Percentiles rank a stretch among this genome's conserved stretches.
phyloP scores from a whole-genome alignment of 2,888 invertebrate genomes.

The Cremastinae sp. region DNA sequence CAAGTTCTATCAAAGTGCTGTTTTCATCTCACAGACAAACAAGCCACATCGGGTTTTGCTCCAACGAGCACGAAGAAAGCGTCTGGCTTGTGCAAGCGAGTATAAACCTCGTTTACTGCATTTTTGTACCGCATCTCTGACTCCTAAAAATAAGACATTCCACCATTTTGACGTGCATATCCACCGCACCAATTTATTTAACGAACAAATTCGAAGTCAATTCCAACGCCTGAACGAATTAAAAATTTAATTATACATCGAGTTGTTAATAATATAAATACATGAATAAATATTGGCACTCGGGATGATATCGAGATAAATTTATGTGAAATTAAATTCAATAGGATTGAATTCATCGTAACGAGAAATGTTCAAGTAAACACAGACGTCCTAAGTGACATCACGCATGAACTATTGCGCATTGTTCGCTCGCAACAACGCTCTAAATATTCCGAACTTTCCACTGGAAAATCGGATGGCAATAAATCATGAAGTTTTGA shows the following conservation, averaged over 20 bases:
- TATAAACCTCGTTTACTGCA: conserved; percentile 39
- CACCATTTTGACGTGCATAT: conserved; percentile 7
- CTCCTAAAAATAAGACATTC: conserved; percentile 42
- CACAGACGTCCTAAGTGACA: conserved; percentile 4
- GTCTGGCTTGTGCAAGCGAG: conserved; percentile 33
- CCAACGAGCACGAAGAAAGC: conserved; percentile 23
- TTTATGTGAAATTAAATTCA: too few species aligned
- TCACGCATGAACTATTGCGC: conserved; percentile 45
- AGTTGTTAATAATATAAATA: conserved; percentile 26
- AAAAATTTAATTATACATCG: too few species aligned
- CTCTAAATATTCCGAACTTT: conserved; percentile 56
- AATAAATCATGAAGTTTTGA: conserved; percentile 53
- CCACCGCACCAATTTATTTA: not conserved
- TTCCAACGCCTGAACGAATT: conserved; percentile 42
- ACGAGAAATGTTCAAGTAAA: too few species aligned
- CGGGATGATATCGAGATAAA: too few species aligned
- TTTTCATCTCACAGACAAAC: conserved; percentile 42
- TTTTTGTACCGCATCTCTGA: conserved; percentile 30
- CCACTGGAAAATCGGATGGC: conserved; percentile 51
- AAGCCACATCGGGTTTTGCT: conserved; percentile 22
- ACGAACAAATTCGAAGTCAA: conserved; percentile 37
- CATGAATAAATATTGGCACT: too few species aligned
- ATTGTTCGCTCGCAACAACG: conserved; percentile 43
- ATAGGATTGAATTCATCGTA: too few species aligned
- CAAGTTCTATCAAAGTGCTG: conserved; percentile 35